Conservation (phyloP, 2,888 invertebrate species). For the Andricus curvator region DNA sequence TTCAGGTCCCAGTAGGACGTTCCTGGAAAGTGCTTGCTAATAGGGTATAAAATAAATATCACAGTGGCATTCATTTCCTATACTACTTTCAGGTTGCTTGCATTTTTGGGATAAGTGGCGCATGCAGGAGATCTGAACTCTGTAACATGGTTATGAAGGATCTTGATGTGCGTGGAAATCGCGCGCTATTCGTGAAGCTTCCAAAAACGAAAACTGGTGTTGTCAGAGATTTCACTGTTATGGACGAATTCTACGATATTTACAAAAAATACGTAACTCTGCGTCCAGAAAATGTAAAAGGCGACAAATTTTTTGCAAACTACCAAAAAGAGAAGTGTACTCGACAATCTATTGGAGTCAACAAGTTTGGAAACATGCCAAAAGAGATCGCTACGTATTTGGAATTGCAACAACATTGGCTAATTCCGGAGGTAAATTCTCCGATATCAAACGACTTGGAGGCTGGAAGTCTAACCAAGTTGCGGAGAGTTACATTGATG, state of each 20-base stretch:
- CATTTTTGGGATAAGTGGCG: neutral
- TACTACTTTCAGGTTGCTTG: neutral
- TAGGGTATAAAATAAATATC: too few species aligned
- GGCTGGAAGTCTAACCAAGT: constrained; percentile 37
- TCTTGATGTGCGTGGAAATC: neutral
- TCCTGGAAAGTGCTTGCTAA: too few species aligned
- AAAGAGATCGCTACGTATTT: too few species aligned
- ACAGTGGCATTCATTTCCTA: too few species aligned
- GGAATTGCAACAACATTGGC: constrained; percentile 41
- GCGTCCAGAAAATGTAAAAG: constrained; percentile 16
- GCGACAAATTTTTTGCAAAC: constrained; percentile 17
- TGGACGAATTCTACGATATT: constrained; percentile 37
- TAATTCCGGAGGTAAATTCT: constrained; percentile 43
- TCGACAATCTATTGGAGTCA: too few species aligned
- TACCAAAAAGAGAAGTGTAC: too few species aligned
- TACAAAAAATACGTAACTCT: constrained; percentile 24
- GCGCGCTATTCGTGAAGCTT: neutral
- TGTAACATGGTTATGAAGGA: neutral
- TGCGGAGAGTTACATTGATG: neutral
- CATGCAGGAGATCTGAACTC: neutral
- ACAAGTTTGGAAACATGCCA: too few species aligned
- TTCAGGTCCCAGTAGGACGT: too few species aligned
- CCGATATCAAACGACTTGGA: constrained; percentile 46
- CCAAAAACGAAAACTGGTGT: constrained; percentile 31
- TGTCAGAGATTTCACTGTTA: constrained; percentile 18